Conservation (phyloP, 2,797 vertebrate species). For the Natrix natrix region DNA sequence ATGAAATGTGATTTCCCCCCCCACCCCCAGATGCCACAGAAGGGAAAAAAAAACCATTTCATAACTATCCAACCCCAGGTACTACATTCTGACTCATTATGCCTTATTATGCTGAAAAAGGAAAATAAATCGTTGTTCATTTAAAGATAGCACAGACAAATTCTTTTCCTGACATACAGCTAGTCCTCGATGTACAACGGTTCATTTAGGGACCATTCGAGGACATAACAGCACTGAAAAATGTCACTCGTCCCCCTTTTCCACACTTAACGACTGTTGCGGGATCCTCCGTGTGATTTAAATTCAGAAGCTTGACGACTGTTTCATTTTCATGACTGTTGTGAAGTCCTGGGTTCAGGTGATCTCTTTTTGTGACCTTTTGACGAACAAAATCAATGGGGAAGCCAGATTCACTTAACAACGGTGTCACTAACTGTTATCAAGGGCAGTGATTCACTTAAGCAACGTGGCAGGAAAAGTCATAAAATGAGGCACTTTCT, state of each 20-base stretch:
- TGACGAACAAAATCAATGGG: background rate
- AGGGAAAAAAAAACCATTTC: background rate
- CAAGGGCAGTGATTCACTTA: background rate
- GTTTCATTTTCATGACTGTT: background rate
- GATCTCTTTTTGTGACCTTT: background rate
- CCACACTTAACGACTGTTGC: background rate
- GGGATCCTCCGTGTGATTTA: background rate
- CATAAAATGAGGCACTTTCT: background rate
- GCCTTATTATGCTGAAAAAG: background rate
- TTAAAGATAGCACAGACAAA: background rate
- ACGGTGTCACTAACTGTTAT: background rate
- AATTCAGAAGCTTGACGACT: background rate
- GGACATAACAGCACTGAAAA: background rate
- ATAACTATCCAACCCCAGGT: background rate
- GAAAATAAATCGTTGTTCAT: background rate
- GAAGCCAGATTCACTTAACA: background rate
- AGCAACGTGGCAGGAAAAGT: background rate
- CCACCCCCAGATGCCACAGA: background rate
- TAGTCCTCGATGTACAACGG: background rate
- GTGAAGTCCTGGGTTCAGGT: accelerated
- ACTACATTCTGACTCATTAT: background rate
- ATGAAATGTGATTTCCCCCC: background rate
- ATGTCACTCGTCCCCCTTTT: background rate
- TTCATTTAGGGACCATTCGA: background rate
- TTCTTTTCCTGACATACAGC: background rate